Evolutionary conservation across 2,113 vertebrate genomes (phyloP).

Genomic region (Puffinus mauretanicus): DNA sequence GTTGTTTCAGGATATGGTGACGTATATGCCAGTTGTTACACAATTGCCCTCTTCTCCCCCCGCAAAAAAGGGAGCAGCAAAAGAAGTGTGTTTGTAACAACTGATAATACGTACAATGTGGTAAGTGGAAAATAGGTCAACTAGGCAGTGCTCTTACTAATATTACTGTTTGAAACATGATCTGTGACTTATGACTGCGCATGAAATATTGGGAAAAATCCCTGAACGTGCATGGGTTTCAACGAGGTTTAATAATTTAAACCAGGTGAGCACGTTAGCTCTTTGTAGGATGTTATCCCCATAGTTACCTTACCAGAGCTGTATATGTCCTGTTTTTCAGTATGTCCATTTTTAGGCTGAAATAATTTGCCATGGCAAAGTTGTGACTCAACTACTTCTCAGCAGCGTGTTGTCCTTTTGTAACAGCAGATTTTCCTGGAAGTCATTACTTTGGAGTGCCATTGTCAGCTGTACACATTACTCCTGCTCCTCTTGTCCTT

Average conservation of each 20-base stretch:
- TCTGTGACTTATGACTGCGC: neutral
- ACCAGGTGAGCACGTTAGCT: neutral
- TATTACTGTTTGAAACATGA: neutral
- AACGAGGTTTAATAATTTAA: neutral
- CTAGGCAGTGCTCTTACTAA: neutral
- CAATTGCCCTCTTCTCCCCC: neutral
- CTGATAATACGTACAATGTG: neutral
- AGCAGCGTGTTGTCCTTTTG: neutral
- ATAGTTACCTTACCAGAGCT: neutral
- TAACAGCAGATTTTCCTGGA: slow-evolving; percentile 45
- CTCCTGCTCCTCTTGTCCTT: neutral
- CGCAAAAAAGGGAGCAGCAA: neutral
- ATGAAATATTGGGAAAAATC: neutral
- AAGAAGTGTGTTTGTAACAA: neutral
- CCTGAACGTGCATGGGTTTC: neutral
- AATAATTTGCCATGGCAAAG: slow-evolving; percentile 4
- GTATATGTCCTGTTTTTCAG: neutral
- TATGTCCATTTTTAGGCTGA: neutral
- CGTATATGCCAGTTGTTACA: neutral
- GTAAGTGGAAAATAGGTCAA: slow-evolving; percentile 13
- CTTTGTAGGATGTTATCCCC: neutral
- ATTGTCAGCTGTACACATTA: neutral
- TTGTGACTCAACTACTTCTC: neutral
- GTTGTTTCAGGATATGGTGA: neutral
- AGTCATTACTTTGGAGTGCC: slow-evolving; percentile 38